Evolutionary conservation across 1,140 invertebrate genomes (phyloP).

Genomic region (Drosophila elegans): DNA sequence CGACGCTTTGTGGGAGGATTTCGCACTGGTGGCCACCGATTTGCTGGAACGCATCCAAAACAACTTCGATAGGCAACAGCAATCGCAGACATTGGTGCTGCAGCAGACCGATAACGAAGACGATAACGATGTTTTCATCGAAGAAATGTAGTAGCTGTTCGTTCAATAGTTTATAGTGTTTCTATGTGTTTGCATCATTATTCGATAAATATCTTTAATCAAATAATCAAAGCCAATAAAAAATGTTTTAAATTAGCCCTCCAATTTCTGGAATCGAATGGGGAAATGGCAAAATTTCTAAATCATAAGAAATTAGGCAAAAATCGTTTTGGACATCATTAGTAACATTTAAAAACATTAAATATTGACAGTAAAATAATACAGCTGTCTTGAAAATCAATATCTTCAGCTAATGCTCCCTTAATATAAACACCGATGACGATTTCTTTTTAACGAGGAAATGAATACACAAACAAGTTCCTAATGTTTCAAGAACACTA

Average conservation of each 20-base stretch:
- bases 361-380: not conserved
- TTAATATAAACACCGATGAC: not conserved
- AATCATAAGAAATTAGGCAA: too few relatives aligned
- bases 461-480: not conserved
- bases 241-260: not conserved
- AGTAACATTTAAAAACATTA: too few relatives aligned
- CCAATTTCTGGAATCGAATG: not conserved
- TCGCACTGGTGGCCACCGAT: constrained; percentile 88
- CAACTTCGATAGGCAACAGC: constrained; percentile 66
- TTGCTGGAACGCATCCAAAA: constrained; percentile 86
- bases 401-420: not conserved
- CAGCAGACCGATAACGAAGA: constrained; percentile 39
- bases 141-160: constrained; percentile 64
- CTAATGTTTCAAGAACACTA: not conserved
- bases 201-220: constrained; percentile 23
- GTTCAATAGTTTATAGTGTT: constrained; percentile 22
- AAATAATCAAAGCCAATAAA: constrained; percentile 19
- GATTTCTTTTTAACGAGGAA: constrained; percentile 3
- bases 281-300: not conserved
- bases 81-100: constrained; percentile 8
- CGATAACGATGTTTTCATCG: constrained; percentile 77
- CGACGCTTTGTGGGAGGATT: constrained; percentile 87
- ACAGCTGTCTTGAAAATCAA: not conserved
- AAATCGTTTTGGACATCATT: too few relatives aligned
- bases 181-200: constrained; percentile 27